Percentiles rank a stretch among this genome's conserved stretches.
Conservation (phyloP, 1,140 invertebrate genomes). For the Drosophila mauritiana region DNA sequence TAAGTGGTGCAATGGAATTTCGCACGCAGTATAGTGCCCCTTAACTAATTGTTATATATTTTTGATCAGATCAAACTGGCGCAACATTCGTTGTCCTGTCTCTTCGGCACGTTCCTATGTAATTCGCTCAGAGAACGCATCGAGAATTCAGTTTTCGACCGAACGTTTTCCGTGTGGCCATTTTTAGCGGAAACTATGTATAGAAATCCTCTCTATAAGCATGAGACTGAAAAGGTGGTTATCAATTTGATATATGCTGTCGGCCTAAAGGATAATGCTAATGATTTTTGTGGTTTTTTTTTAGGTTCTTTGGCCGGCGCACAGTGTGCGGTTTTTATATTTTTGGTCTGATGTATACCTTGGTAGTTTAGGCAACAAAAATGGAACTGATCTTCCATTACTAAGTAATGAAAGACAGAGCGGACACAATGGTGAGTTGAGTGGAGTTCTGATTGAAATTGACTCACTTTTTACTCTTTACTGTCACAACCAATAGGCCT, state of each 20-base stretch:
- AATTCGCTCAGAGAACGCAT: constrained; percentile 93
- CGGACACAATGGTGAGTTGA: constrained; percentile 69
- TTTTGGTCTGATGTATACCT: constrained; percentile 95
- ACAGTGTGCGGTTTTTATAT: constrained; percentile 91
- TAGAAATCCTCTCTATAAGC: constrained; percentile 93
- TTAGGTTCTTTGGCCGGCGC: constrained; percentile 92
- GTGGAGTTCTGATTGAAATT: background rate
- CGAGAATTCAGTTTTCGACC: constrained; percentile 88
- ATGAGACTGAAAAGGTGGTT: constrained; percentile 85
- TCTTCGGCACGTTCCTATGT: constrained; percentile 98
- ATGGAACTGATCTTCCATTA: constrained; percentile 69
- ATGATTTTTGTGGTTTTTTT: background rate
- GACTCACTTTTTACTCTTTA: background rate
- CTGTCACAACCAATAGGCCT: constrained; percentile 74
- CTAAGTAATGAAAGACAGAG: constrained; percentile 84
- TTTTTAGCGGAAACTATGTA: constrained; percentile 92
- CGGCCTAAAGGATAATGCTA: background rate
- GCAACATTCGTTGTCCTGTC: constrained; percentile 97
- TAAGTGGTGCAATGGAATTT: constrained; percentile 85
- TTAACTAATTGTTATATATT: too few species aligned
- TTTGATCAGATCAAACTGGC: constrained; percentile 93
- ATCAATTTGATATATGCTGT: fast-evolving
- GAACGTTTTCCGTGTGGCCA: constrained; percentile 95
- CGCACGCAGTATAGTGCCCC: background rate
- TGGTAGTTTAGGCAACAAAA: constrained; percentile 85